Conservation (phyloP, 2,888 invertebrate species). For the Peribatodes rhomboidaria region DNA sequence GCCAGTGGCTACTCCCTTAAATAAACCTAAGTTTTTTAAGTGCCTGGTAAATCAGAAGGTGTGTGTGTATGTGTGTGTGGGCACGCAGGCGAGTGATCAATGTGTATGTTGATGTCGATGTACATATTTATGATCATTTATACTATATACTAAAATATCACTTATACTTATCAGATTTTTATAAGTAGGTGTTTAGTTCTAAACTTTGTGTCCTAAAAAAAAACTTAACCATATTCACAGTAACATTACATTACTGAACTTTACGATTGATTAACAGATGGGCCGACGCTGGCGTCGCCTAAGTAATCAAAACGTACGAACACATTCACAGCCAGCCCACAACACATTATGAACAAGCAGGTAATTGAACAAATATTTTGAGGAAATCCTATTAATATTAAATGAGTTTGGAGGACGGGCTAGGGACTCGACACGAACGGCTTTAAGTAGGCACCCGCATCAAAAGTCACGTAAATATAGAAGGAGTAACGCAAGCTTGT, state of each 20-base stretch:
- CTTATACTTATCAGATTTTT: no score
- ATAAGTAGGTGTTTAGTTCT: no score
- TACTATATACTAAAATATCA: no score
- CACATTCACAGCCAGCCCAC: constrained; percentile 6
- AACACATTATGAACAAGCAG: constrained; percentile 38
- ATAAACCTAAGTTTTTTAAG: no score
- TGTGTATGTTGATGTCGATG: no score
- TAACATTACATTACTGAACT: background rate
- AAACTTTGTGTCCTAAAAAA: no score
- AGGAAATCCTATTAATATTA: constrained; percentile 52
- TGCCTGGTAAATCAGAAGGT: no score
- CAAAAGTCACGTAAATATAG: constrained; percentile 58
- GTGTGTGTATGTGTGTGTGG: no score
- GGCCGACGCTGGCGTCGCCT: background rate
- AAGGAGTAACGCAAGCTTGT: constrained; percentile 46
- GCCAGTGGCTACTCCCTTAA: no score
- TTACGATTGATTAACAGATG: constrained; percentile 8
- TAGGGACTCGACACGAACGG: constrained; percentile 39
- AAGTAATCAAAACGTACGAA: constrained; percentile 20
- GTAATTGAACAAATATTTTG: constrained; percentile 52
- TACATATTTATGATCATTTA: no score
- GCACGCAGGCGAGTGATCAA: no score
- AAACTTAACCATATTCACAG: background rate
- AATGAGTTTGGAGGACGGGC: constrained; percentile 49
- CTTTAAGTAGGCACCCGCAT: constrained; percentile 53